Evolutionary conservation across 2,797 vertebrate species (phyloP), one percentile per base, ranked within the genome.

Genomic region (Pipistrellus pipistrellus): DNA sequence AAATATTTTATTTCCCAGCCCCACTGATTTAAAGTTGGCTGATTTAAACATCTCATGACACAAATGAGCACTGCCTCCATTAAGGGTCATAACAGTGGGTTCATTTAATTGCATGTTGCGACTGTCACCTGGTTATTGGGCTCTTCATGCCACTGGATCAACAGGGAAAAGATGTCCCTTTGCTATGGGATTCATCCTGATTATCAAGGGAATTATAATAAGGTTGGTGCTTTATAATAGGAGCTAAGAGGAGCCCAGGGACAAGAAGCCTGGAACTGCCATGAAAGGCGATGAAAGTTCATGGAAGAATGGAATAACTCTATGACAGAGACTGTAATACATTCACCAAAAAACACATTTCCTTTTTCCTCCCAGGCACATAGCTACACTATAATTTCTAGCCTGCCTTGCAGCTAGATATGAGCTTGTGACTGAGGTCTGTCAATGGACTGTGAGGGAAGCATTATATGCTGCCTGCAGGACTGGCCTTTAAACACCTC

Each of bases 1-100:
- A 93, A 91, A 18, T 84, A 71, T 48, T 72, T 84, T 91, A 77
- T 93, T 81, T 78, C 38, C 55, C 59, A 90, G 3, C 41, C 27
- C 55, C 7, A 53, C 53, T 15, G 46, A 82, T 73, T 91, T 66
- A 18, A 46, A 20, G 4, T 91, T 72, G 91, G 32, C 27, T 90
- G 6, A 4, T 23, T 96, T 85, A 94, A 95, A 83, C n/a, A 76
- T 59, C 62, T 73, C 35, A 35, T 23, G 10, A 94, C 35, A 27
- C 44, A 80, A 59, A 71, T 32, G 25, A 71, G 69, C 95, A 83
- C 7, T 71, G 66, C n/a, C n/a, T 88, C 57, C 41, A 66, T 3
- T 17, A 77, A 32, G 38, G 46, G 71, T 9, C 6, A 8, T 41
- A 80, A 41, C 4, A 68, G 15, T 32, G 13, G 38, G 48, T 11